Base-by-base conservation (phyloP, 2,113 vertebrate genomes). In the Thunnus maccoyii region DNA sequence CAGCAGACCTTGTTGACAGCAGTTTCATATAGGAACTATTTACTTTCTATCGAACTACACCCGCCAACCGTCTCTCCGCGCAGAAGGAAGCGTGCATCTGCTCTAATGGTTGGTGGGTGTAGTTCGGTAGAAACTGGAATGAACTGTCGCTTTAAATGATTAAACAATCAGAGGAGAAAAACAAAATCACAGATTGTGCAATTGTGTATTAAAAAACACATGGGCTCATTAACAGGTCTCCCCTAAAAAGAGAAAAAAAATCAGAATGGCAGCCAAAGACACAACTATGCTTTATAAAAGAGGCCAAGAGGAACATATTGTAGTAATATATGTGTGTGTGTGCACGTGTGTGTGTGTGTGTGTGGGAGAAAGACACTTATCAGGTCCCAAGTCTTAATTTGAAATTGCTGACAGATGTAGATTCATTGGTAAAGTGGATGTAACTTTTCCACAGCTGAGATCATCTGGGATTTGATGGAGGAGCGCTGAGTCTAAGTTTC, bases 371-470 rank as follows among this genome's bases (percentile, higher is more conserved):
- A 82, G 30, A 82, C 32, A 55, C 51, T 76, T 80, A 78, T 76
- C 73, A 83, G 44, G 27, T 76, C 65, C 27, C 20, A 46, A 76
- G 68, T 70, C 68, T 63, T 89, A 79, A 89, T 92, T 90, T 88
- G 41, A 91, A 90, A 88, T 89, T 76, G 86, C 82, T 91, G 87
- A 91, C 91, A 89, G 91, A 91, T 91, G 89, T 81, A 80, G 76
- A 79, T 82, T 87, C 63, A 75, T 72, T 63, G 68, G 72, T 60
- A 44, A 77, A 67, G 74, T 78, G 74, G 60, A 72, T 48, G 73
- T 44, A 84, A 73, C 65, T 73, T 86, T 76, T 87, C 55, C 72
- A 52, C 58, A 32, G 70, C 51, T 88, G 85, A 84, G 77, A 74
- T 81, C 67, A 66, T 84, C 60, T 72, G 57, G 52, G 54, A 67